Evolutionary conservation across 1,140 invertebrate species (phyloP), one percentile per base, ranked within the genome.

Genomic region (Choristoneura fumiferana): DNA sequence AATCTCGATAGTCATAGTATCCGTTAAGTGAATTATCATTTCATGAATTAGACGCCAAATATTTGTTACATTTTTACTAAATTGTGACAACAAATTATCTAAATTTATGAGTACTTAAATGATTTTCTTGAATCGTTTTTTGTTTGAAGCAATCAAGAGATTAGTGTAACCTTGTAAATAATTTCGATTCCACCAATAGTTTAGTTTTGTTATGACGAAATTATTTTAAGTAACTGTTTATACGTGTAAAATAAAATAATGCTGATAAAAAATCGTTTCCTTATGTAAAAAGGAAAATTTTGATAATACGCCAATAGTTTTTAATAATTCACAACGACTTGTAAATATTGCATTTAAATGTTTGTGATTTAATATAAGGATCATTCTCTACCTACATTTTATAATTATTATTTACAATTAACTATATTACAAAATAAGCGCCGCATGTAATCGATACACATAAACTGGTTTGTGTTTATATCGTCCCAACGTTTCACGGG

Each of bases 331-430:
- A n/a, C n/a, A n/a, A n/a, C n/a, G n/a, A n/a, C n/a, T 62, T 87
- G 80, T 87, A 87, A 84, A 86, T 86, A 87, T 78, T 84, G 84
- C 84, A 87, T 87, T 87, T 85, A 81, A 69, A 72, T 62, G 67
- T 81, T 79, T 84, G 78, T 84, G 80, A 84, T 84, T 79, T 76
- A 66, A 76, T 37, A 52, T 72, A 55, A 81, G 80, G n/a, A 81
- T 72, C 71, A 66, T 73, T 78, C n/a, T 68, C 62, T 53, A 65
- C 67, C 54, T 53, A 60, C 17, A 63, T 57, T 67, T 61, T 65
- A 39, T 17, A n/a, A n/a, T n/a, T 66, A 69, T 76, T 65, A 80
- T 78, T 76, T 76, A 57, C 60, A 64, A 64, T n/a, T n/a, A n/a
- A 63, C 39, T 62, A 65, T 60, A 62, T 59, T 43, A 43, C 60